Conservation (phyloP, 2,113 vertebrate species). For the Epinephelus cyanopodus region DNA sequence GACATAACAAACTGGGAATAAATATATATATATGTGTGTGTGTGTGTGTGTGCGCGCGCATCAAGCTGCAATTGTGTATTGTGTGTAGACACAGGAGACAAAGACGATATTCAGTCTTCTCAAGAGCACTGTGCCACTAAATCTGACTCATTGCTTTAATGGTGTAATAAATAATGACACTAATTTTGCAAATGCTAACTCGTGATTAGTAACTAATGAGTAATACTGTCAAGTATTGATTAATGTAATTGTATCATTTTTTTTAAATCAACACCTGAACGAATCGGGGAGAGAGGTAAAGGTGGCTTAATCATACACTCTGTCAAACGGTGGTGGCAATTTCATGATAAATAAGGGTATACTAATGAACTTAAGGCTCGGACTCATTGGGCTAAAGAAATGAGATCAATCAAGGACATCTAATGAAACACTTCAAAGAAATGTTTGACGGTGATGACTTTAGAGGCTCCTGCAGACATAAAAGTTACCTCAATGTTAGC, state of each 20-base stretch:
- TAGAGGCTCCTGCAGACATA: not conserved
- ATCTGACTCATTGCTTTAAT: not conserved
- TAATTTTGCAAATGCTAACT: slow-evolving; percentile 2
- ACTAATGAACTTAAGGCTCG: not conserved
- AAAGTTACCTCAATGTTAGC: not conserved
- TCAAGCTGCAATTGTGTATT: too few species aligned
- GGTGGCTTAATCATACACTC: not conserved
- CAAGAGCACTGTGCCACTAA: not conserved
- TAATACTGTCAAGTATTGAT: not conserved
- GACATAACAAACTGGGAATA: not conserved
- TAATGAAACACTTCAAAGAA: slow-evolving; percentile 8
- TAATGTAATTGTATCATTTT: not conserved
- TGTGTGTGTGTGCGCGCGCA: too few species aligned
- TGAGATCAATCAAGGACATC: not conserved
- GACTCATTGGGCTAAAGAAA: slow-evolving; percentile 9
- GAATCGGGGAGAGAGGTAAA: not conserved
- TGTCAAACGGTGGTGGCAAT: not conserved
- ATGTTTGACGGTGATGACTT: not conserved
- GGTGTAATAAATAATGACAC: not conserved
- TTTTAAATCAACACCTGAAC: not conserved
- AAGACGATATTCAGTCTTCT: slow-evolving; percentile 6
- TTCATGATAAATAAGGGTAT: not conserved
- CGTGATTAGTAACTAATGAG: not conserved
- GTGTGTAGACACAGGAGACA: not conserved
- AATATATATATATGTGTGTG: too few species aligned